These are phyloP conservation scores for Intellagama lesueurii DNA, from an alignment of 2,797 vertebrate genomes.

Conservation along the genomic window DNA sequence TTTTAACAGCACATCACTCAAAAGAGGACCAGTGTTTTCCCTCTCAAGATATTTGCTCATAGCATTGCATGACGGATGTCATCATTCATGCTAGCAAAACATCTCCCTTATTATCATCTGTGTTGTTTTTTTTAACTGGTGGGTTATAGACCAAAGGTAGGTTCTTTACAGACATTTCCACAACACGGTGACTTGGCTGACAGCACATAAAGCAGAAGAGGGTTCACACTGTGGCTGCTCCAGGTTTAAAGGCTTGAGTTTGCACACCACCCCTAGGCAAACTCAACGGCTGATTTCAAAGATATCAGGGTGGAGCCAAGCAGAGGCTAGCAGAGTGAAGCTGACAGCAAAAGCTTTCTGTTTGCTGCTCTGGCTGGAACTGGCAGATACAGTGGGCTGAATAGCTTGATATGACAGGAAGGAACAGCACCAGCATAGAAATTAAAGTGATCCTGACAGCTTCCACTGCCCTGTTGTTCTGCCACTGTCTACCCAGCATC, in stretches of 20 bases:
- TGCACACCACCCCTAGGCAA: background rate
- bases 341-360: background rate
- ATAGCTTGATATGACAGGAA: background rate
- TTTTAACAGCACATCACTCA: background rate
- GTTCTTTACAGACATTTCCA: background rate
- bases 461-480: background rate
- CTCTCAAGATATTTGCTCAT: background rate
- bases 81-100: background rate
- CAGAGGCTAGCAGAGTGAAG: background rate
- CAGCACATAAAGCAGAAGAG: background rate
- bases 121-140: background rate
- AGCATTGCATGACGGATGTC: background rate
- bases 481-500: background rate
- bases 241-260: background rate
- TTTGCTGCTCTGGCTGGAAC: background rate
- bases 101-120: background rate
- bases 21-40: background rate
- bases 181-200: background rate
- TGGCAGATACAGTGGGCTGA: background rate
- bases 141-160: background rate
- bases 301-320: background rate
- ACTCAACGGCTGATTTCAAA: background rate
- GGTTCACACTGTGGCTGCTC: no score
- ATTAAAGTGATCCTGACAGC: no score
- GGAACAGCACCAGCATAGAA: background rate